Evolutionary conservation across 92 coral and sea anemone species (phyloP).

Genomic region (Zoanthus sansibaricus): DNA sequence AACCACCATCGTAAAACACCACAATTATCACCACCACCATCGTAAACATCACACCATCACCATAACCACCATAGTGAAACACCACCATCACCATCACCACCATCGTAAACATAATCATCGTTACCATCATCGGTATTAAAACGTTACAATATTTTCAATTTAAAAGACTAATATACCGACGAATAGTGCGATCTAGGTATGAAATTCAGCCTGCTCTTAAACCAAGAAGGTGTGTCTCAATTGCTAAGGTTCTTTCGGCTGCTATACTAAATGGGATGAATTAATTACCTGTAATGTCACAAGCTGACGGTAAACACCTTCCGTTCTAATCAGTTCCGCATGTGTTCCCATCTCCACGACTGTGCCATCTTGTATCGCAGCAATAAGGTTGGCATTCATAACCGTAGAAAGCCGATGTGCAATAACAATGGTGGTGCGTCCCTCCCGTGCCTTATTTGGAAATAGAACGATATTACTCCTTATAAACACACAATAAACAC

Average conservation of each 20-base stretch:
- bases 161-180: no score
- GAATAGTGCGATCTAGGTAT: no score
- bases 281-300: slow-evolving; percentile 82
- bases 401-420: slow-evolving; percentile 97
- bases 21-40: no score
- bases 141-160: no score
- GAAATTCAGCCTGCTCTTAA: no score
- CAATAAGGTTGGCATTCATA: slow-evolving; percentile 88
- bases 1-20: no score
- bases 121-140: no score
- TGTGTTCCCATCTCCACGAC: slow-evolving; percentile 91
- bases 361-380: slow-evolving; percentile 86
- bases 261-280: not conserved
- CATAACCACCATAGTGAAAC: no score
- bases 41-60: no score
- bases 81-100: no score
- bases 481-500: no score
- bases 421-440: slow-evolving; percentile 93
- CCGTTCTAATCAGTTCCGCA: slow-evolving; percentile 83
- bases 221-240: not conserved
- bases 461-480: not conserved
- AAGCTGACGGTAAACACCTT: slow-evolving; percentile 87
- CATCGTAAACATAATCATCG: no score
- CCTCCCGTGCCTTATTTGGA: slow-evolving; percentile 82
- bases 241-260: not conserved